A percentile compares a stretch with the other conserved stretches of the same genome.
Conservation (phyloP, 2,888 invertebrate genomes). For the Troides helena region DNA sequence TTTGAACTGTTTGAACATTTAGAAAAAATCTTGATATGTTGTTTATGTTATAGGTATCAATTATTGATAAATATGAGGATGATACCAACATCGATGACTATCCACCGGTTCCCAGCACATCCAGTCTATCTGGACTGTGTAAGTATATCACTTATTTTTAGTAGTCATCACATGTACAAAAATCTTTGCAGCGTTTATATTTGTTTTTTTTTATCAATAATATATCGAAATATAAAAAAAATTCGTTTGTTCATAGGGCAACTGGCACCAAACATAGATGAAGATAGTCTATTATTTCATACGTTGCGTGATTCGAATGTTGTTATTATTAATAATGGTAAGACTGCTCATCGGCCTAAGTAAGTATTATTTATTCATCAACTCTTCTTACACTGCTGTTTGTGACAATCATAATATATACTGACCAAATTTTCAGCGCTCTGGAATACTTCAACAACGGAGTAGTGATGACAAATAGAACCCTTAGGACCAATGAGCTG, state of each 20-base stretch:
- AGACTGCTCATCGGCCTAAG: slow-evolving; percentile 96
- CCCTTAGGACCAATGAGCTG: slow-evolving; percentile 91
- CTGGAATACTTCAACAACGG: slow-evolving; percentile 97
- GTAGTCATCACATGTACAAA: background rate
- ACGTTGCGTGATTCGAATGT: slow-evolving; percentile 95
- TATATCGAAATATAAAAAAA: background rate
- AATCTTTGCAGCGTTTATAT: too few relatives aligned
- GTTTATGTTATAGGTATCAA: slow-evolving; percentile 81
- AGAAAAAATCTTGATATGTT: too few relatives aligned
- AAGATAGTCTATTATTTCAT: slow-evolving; percentile 88
- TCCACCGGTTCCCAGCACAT: slow-evolving; percentile 45
- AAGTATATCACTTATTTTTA: slow-evolving; percentile 37
- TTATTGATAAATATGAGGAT: slow-evolving; percentile 91
- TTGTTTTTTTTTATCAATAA: too few relatives aligned
- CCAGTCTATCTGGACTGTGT: slow-evolving; percentile 61
- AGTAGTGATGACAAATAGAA: slow-evolving; percentile 92
- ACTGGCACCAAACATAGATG: slow-evolving; percentile 55
- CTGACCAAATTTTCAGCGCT: slow-evolving; percentile 79
- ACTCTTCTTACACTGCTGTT: slow-evolving; percentile 9
- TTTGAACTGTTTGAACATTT: background rate
- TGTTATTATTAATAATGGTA: slow-evolving; percentile 93
- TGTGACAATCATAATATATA: background rate
- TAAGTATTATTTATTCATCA: slow-evolving; percentile 65
- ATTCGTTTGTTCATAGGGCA: slow-evolving; percentile 43
- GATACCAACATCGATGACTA: slow-evolving; percentile 78